Conservation (phyloP, 2,113 vertebrate species). For the Scophthalmus maximus region DNA sequence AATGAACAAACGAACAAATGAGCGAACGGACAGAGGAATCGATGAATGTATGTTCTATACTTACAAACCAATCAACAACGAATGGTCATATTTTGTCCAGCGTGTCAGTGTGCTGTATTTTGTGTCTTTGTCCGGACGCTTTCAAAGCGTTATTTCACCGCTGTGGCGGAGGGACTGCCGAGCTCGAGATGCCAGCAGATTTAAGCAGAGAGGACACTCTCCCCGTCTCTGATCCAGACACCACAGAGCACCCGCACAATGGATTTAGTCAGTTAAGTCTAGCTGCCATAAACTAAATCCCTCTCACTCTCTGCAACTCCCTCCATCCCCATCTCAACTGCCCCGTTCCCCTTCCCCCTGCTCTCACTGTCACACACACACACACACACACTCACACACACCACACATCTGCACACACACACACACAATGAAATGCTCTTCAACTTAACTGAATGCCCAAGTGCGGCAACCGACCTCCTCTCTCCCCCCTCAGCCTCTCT, state of each 20-base stretch:
- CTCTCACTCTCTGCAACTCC: constrained; percentile 59
- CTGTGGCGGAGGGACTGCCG: constrained; percentile 41
- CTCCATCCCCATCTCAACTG: constrained; percentile 35
- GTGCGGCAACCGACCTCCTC: constrained; percentile 40
- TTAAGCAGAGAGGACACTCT: constrained; percentile 57
- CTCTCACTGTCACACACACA: constrained; percentile 6
- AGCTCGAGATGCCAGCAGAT: constrained; percentile 64
- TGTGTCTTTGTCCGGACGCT: constrained; percentile 14
- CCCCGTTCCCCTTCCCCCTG: neutral
- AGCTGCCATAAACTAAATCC: constrained; percentile 73
- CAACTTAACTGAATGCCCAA: constrained; percentile 69
- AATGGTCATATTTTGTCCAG: neutral
- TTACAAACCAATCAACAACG: too few relatives aligned
- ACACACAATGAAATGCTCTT: constrained; percentile 65
- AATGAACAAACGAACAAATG: too few relatives aligned
- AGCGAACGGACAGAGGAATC: too few relatives aligned
- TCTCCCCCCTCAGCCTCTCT: neutral
- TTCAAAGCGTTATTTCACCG: constrained; percentile 34
- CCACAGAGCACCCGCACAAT: constrained; percentile 69
- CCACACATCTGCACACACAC: constrained; percentile 9
- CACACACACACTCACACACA: constrained; percentile 1
- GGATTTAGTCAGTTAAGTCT: constrained; percentile 71
- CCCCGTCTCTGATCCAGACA: constrained; percentile 58
- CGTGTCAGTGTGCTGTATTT: neutral
- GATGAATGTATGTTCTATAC: too few relatives aligned